phyloP scores from a whole-genome alignment of 2,797 vertebrate species.

The Poliocrania exsul region DNA sequence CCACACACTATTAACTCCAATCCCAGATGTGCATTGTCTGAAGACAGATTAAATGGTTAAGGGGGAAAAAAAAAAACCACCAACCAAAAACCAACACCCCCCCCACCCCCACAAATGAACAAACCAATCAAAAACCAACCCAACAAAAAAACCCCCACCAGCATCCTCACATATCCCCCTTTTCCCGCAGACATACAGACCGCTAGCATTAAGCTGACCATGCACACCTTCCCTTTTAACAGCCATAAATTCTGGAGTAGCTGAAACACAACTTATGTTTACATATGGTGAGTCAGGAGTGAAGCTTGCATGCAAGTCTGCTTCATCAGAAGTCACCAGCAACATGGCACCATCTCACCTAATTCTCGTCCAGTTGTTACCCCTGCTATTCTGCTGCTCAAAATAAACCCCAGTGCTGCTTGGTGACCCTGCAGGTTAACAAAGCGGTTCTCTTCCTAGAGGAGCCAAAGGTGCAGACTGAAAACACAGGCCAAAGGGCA shows the following conservation, averaged over 20 bases:
- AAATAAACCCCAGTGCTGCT: neutral
- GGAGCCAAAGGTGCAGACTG: neutral
- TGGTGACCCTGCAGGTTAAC: neutral
- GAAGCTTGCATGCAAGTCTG: neutral
- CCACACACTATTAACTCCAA: neutral
- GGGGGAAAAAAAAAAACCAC: accelerated
- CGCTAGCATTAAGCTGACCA: neutral
- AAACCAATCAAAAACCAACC: neutral
- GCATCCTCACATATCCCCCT: neutral
- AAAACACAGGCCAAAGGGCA: neutral
- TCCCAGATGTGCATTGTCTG: neutral
- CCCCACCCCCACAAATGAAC: neutral
- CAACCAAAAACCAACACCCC: no score
- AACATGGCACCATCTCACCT: neutral
- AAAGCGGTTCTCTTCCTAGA: neutral
- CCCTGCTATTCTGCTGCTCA: neutral
- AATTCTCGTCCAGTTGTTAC: neutral
- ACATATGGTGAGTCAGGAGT: neutral
- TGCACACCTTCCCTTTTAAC: neutral
- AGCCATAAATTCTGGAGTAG: neutral
- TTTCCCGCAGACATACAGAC: neutral
- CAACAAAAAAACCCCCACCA: neutral
- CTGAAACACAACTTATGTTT: neutral
- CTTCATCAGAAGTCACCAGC: neutral
- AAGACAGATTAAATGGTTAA: neutral